Percentiles rank a stretch among this genome's conserved stretches.
These are phyloP conservation scores for Chelonus formosanus DNA, from an alignment of 2,888 invertebrate genomes.

Conservation along the genomic window DNA sequence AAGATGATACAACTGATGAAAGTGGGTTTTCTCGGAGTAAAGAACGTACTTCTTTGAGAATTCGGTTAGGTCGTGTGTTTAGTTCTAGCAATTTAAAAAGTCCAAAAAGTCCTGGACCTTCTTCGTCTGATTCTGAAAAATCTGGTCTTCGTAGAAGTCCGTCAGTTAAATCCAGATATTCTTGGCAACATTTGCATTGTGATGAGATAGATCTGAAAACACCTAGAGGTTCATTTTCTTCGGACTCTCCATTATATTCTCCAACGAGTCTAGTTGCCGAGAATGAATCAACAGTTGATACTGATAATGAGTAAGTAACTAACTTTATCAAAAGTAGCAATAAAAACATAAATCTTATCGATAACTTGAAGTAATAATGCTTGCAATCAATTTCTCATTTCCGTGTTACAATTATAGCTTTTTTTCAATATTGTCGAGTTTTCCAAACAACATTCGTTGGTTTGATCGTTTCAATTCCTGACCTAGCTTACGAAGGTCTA, in stretches of 20 bases:
- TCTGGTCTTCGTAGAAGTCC: slow-evolving; percentile 45
- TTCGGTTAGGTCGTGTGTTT: slow-evolving; percentile 48
- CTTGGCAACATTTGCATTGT: slow-evolving; percentile 43
- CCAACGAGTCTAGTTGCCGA: slow-evolving; percentile 1
- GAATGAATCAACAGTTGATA: slow-evolving; percentile 5
- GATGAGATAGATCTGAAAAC: slow-evolving; percentile 33
- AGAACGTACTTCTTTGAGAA: slow-evolving; percentile 40
- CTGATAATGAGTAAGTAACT: slow-evolving; percentile 14
- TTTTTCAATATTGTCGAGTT: no score
- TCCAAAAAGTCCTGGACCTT: slow-evolving; percentile 43
- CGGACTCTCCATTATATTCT: slow-evolving; percentile 29
- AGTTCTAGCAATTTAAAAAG: slow-evolving; percentile 36
- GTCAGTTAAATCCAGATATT: slow-evolving; percentile 40
- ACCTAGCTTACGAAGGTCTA: not conserved
- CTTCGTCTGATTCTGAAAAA: slow-evolving; percentile 38
- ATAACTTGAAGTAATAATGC: not conserved
- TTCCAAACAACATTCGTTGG: no score
- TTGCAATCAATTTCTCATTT: not conserved
- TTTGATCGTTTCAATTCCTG: no score
- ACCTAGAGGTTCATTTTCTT: slow-evolving; percentile 33
- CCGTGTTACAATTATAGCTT: no score
- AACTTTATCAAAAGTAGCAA: not conserved
- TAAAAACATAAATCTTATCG: not conserved
- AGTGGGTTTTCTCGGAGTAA: slow-evolving; percentile 32
- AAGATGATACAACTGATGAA: slow-evolving; percentile 32